A percentile compares a stretch with the other conserved stretches of the same genome.
These are phyloP conservation scores for Perognathus longimembris DNA, from an alignment of 2,113 vertebrate species.

Conservation along the genomic window DNA sequence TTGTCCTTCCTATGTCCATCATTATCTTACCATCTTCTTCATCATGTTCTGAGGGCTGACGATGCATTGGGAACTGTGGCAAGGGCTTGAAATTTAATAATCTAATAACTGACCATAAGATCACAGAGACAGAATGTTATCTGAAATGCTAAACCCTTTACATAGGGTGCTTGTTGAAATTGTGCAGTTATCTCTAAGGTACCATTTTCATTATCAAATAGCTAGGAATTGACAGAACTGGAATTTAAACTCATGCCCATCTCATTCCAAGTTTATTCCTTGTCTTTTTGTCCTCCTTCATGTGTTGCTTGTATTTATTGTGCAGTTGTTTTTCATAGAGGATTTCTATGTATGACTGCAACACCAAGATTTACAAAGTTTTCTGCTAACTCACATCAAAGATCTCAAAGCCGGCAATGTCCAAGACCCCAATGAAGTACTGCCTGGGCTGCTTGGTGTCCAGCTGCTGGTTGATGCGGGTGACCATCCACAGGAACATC, in stretches of 20 bases:
- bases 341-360: not conserved
- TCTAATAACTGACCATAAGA: not conserved
- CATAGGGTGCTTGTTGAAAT: not conserved
- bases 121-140: not conserved
- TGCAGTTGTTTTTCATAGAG: not conserved
- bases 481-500: conserved; percentile 93
- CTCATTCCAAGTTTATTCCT: not conserved
- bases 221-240: not conserved
- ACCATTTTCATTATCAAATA: not conserved
- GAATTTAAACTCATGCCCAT: not conserved
- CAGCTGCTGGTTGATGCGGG: conserved; percentile 85
- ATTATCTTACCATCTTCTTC: not conserved
- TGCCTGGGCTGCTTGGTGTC: conserved; percentile 87
- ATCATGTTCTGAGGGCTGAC: not conserved
- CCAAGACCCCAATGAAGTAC: conserved; percentile 86
- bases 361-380: not conserved
- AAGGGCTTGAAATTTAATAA: not conserved
- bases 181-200: too few relatives aligned
- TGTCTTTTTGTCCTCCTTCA: not conserved
- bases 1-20: not conserved
- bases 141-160: not conserved
- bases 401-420: conserved; percentile 87
- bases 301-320: not conserved
- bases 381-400: conserved; percentile 84
- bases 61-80: not conserved